phyloP scores from a whole-genome alignment of 2,797 vertebrate species.

The Ceryle rudis region DNA sequence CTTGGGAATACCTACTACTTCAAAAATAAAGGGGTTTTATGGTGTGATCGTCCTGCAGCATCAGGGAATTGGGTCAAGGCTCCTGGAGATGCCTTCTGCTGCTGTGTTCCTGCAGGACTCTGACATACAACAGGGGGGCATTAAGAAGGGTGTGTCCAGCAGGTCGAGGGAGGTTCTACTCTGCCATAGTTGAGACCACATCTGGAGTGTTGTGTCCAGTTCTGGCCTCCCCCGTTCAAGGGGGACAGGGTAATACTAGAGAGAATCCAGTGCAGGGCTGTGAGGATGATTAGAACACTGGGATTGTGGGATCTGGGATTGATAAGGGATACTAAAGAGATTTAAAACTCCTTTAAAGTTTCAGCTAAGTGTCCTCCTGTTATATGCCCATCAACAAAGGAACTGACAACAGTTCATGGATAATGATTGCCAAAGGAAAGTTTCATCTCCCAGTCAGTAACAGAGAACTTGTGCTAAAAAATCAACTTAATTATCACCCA shows the following conservation, averaged over 20 bases:
- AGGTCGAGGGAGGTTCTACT: too few species aligned
- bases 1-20: neutral
- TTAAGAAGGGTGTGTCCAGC: too few species aligned
- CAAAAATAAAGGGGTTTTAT: neutral
- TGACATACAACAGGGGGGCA: neutral
- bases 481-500: slow-evolving; percentile 24
- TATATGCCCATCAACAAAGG: neutral
- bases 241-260: too few species aligned
- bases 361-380: neutral
- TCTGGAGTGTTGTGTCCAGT: too few species aligned
- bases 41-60: neutral
- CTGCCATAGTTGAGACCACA: too few species aligned
- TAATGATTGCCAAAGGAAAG: slow-evolving; percentile 18
- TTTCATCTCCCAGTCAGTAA: neutral
- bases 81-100: neutral
- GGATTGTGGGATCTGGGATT: too few species aligned
- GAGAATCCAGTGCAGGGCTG: too few species aligned
- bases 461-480: slow-evolving; percentile 47
- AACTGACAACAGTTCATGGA: neutral
- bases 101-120: neutral
- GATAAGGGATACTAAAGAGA: neutral
- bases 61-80: neutral
- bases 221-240: too few species aligned
- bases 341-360: neutral
- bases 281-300: neutral